These are phyloP conservation scores for Acanthisitta chloris DNA, from an alignment of 2,113 vertebrate genomes.

Conservation along the genomic window DNA sequence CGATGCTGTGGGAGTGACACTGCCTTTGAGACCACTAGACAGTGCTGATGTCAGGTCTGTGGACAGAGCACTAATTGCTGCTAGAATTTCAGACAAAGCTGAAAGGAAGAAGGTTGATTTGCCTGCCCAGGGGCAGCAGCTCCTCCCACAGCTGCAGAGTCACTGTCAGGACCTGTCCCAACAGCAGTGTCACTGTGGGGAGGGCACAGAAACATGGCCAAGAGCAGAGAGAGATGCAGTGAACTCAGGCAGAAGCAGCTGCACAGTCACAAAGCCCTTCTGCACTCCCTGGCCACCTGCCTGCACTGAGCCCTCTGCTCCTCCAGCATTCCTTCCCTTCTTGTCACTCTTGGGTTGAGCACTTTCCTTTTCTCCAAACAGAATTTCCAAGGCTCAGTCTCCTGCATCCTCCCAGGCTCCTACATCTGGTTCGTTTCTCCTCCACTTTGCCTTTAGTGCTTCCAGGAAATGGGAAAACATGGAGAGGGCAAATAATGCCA, in stretches of 20 bases:
- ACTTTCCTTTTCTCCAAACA: background rate
- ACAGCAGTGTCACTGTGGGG: background rate
- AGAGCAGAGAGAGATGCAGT: background rate
- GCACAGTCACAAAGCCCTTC: background rate
- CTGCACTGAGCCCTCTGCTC: too few species aligned
- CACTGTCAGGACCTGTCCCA: too few species aligned
- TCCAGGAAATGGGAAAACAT: background rate
- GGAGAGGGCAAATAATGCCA: rapidly evolving
- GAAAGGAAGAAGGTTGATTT: background rate
- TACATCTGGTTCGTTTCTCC: background rate
- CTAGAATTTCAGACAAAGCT: background rate
- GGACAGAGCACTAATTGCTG: background rate
- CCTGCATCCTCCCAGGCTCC: background rate
- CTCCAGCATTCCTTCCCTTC: background rate
- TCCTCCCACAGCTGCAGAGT: background rate
- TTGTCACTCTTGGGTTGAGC: background rate
- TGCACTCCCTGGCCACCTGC: background rate
- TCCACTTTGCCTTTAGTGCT: background rate
- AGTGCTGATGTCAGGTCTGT: background rate
- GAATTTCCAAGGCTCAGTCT: background rate
- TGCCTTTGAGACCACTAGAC: background rate
- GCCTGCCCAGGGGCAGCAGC: background rate
- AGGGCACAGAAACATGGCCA: background rate
- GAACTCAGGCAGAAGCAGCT: background rate
- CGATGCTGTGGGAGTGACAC: background rate